A percentile compares a stretch with the other conserved stretches of the same genome.
phyloP scores from a whole-genome alignment of 2,113 vertebrate genomes.

The Sturnus vulgaris region DNA sequence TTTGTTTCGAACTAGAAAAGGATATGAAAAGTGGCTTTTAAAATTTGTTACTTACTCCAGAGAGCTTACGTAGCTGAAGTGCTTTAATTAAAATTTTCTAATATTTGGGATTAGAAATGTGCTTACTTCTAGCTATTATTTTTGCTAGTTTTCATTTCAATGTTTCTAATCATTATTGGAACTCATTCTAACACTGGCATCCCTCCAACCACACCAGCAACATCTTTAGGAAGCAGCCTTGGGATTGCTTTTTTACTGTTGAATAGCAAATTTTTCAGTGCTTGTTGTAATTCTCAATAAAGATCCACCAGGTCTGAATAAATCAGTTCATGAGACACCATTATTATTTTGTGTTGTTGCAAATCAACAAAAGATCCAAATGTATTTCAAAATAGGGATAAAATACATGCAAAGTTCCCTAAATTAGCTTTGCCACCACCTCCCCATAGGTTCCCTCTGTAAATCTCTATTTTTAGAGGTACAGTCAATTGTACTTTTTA shows the following conservation, averaged over 20 bases:
- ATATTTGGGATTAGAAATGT: background rate
- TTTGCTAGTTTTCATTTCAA: background rate
- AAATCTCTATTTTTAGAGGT: background rate
- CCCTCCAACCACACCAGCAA: background rate
- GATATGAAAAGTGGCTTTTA: background rate
- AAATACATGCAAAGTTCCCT: background rate
- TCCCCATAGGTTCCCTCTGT: too few species aligned
- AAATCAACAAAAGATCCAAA: background rate
- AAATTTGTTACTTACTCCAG: background rate
- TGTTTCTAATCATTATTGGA: background rate
- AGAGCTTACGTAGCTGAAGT: background rate
- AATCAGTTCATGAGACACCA: background rate
- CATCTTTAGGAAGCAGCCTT: background rate
- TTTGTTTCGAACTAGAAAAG: conserved; percentile 92
- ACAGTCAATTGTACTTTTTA: background rate
- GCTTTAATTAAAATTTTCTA: background rate
- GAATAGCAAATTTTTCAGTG: background rate
- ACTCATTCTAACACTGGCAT: background rate
- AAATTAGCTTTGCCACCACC: background rate
- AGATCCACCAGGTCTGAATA: background rate
- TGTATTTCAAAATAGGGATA: background rate
- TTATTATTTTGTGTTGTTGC: background rate
- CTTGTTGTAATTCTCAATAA: background rate
- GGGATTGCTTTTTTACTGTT: background rate
- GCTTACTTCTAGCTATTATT: background rate